phyloP scores from a whole-genome alignment of 2,113 vertebrate species.

The Ictalurus punctatus region DNA sequence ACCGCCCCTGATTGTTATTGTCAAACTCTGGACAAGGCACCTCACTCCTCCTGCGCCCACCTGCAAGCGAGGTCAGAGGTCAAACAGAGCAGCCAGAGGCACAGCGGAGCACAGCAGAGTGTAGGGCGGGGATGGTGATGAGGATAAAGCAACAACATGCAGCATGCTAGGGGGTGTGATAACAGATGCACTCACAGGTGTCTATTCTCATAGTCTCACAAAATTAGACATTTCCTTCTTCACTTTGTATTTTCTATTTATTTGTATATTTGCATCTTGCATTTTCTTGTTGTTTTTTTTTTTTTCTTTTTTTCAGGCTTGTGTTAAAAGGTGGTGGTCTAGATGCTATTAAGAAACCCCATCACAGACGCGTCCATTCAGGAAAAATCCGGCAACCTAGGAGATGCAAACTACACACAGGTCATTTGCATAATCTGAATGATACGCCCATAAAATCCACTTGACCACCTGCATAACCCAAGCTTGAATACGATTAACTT shows the following conservation, averaged over 20 bases:
- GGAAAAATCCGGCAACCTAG: neutral
- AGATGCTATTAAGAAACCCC: neutral
- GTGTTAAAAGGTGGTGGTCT: neutral
- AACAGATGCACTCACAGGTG: slow-evolving; percentile 26
- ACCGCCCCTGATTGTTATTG: slow-evolving; percentile 98
- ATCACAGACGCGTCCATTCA: neutral
- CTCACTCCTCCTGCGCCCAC: slow-evolving; percentile 77
- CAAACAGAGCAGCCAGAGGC: slow-evolving; percentile 77
- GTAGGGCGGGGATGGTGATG: slow-evolving; percentile 35
- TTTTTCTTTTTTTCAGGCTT: neutral
- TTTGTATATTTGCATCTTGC: too few species aligned
- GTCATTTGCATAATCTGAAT: neutral
- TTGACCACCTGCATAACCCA: neutral
- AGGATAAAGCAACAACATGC: slow-evolving; percentile 40
- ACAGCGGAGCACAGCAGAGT: slow-evolving; percentile 54
- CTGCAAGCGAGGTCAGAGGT: slow-evolving; percentile 82
- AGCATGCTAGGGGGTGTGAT: slow-evolving; percentile 47
- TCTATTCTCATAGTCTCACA: neutral
- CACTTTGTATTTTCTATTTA: neutral
- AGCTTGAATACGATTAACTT: neutral
- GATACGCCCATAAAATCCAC: neutral
- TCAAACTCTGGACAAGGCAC: slow-evolving; percentile 89
- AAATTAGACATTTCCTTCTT: neutral
- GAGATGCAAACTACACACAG: neutral
- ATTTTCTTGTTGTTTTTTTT: too few species aligned